phyloP scores from a whole-genome alignment of 2,113 vertebrate genomes.

The Bubo scandiacus region DNA sequence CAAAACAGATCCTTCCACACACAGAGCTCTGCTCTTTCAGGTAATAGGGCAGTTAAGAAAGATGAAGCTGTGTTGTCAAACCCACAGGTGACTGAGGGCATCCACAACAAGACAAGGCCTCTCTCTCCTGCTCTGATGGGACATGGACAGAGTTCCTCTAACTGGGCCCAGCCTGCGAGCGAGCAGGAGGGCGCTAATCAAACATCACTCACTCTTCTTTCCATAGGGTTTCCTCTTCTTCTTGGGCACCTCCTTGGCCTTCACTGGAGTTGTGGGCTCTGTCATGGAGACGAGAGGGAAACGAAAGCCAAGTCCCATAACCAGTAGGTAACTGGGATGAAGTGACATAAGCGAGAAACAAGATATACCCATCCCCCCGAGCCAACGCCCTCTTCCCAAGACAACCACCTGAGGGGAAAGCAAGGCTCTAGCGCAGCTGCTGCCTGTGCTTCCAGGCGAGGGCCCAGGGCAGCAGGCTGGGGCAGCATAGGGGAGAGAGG shows the following conservation, averaged over 20 bases:
- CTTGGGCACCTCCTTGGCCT: slow-evolving; percentile 75
- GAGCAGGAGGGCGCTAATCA: slow-evolving; percentile 37
- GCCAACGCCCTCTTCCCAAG: slow-evolving; percentile 53
- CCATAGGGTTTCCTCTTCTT: slow-evolving; percentile 82
- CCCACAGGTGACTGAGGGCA: neutral
- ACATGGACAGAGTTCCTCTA: slow-evolving; percentile 36
- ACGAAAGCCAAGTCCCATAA: slow-evolving; percentile 55
- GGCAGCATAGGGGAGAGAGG: neutral
- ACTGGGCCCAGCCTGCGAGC: slow-evolving; percentile 60
- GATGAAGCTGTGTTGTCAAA: slow-evolving; percentile 13
- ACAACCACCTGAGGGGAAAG: slow-evolving; percentile 19
- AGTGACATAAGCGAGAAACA: slow-evolving; percentile 60
- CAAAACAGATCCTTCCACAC: neutral
- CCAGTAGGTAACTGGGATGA: slow-evolving; percentile 67
- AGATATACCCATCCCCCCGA: slow-evolving; percentile 49
- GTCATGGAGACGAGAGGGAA: slow-evolving; percentile 64
- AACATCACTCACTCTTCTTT: slow-evolving; percentile 85
- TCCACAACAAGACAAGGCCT: slow-evolving; percentile 52
- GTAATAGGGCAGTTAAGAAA: neutral
- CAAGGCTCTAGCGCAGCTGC: neutral
- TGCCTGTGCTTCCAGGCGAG: slow-evolving; percentile 11
- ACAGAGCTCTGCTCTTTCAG: neutral
- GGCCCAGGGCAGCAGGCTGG: neutral
- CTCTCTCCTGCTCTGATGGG: slow-evolving; percentile 45
- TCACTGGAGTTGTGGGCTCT: slow-evolving; percentile 71